A percentile compares a stretch with the other conserved stretches of the same genome.
phyloP scores from a whole-genome alignment of 1,140 invertebrate genomes.

The Calycopis cecrops region DNA sequence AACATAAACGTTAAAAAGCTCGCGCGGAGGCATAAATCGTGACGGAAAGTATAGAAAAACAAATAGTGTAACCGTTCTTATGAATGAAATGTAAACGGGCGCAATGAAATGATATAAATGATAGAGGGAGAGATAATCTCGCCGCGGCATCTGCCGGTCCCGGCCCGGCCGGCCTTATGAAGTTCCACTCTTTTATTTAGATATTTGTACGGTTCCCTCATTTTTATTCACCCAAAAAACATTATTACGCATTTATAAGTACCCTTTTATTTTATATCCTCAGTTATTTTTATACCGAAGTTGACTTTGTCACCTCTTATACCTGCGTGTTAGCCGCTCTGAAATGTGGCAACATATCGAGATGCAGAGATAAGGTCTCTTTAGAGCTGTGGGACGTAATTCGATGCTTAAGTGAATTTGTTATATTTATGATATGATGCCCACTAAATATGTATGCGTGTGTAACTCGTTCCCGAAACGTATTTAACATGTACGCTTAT shows the following conservation, averaged over 20 bases:
- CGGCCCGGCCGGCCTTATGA: constrained; percentile 42
- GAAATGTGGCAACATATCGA: constrained; percentile 59
- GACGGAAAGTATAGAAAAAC: constrained; percentile 24
- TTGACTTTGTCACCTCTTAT: constrained; percentile 55
- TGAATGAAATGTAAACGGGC: constrained; percentile 71
- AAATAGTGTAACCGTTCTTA: constrained; percentile 47
- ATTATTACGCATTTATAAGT: constrained; percentile 70
- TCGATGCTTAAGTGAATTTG: constrained; percentile 53
- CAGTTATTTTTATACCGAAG: constrained; percentile 62
- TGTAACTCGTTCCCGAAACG: constrained; percentile 6
- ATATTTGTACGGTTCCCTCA: constrained; percentile 62
- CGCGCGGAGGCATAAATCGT: background rate
- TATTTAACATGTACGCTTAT: background rate
- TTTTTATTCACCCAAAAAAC: constrained; percentile 64
- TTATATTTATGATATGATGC: constrained; percentile 51
- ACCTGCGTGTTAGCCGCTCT: constrained; percentile 40
- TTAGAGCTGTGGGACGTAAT: constrained; percentile 62
- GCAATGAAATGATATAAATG: constrained; percentile 71
- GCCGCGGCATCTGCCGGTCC: constrained; percentile 56
- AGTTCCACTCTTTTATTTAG: constrained; percentile 61
- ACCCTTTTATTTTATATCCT: constrained; percentile 62
- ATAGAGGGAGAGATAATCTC: constrained; percentile 55
- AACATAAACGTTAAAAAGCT: too few relatives aligned
- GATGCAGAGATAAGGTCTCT: constrained; percentile 60
- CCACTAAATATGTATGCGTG: constrained; percentile 22